Evolutionary conservation across 2,797 vertebrate genomes (phyloP).

Genomic region (Petrocephalus sullivani): DNA sequence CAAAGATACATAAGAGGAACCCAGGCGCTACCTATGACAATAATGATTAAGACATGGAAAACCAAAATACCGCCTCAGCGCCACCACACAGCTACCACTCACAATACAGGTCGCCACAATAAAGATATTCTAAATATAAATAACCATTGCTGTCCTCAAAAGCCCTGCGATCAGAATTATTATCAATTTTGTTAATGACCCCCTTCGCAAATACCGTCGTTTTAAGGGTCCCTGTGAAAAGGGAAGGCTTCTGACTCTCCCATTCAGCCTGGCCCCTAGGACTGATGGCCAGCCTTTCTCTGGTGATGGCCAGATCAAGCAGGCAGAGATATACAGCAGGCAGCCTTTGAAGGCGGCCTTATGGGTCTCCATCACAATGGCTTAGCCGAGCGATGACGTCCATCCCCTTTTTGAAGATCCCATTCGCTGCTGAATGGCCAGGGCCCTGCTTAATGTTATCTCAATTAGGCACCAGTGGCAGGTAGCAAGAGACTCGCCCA

Average conservation of each 20-base stretch:
- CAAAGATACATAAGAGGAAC: neutral
- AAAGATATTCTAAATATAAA: neutral
- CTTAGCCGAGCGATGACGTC: neutral
- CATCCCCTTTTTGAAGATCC: neutral
- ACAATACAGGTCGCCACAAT: neutral
- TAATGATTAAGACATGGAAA: no score
- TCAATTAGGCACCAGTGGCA: neutral
- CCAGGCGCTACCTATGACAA: neutral
- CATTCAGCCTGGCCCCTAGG: neutral
- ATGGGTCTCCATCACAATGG: neutral
- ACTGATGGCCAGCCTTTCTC: neutral
- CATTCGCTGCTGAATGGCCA: neutral
- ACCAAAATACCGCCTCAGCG: neutral
- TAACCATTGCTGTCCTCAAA: neutral
- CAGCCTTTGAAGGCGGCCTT: neutral
- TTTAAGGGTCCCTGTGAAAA: neutral
- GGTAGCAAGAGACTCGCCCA: neutral
- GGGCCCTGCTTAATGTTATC: constrained; percentile 1
- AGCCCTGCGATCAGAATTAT: neutral
- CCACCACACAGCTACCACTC: neutral
- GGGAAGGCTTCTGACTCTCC: neutral
- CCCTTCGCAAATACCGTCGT: neutral
- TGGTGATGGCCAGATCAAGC: constrained; percentile 3
- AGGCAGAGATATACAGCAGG: neutral
- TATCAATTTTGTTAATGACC: neutral